Percentiles rank a stretch among this genome's conserved stretches.
These are phyloP conservation scores for Cordilura impudica DNA, from an alignment of 2,888 invertebrate genomes.

Conservation along the genomic window DNA sequence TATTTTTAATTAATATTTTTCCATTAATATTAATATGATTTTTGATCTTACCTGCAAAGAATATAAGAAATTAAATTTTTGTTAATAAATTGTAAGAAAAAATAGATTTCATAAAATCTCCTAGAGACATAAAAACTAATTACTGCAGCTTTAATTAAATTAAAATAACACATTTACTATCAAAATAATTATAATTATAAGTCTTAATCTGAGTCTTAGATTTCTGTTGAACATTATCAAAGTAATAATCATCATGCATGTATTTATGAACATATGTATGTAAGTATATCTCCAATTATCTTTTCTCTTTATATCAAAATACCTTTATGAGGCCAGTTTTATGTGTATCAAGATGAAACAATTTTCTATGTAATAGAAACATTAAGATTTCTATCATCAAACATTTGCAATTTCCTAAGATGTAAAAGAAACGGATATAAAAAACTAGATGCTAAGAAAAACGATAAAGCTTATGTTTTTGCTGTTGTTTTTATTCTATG, in stretches of 20 bases:
- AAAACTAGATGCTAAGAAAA: not conserved
- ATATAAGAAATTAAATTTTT: not conserved
- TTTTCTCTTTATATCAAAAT: not conserved
- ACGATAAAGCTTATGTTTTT: not conserved
- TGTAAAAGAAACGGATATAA: not conserved
- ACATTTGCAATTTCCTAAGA: not conserved
- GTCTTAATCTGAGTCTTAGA: constrained; percentile 27
- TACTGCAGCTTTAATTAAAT: constrained; percentile 49
- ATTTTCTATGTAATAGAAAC: not conserved
- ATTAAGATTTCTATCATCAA: not conserved
- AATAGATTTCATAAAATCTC: not conserved
- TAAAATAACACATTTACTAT: constrained; percentile 41
- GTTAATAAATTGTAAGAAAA: not conserved
- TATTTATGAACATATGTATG: too few species aligned
- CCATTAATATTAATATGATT: not conserved
- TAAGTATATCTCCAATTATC: too few species aligned
- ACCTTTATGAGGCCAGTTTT: not conserved
- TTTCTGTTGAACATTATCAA: constrained; percentile 17
- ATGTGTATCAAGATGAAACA: not conserved
- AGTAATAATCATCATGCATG: constrained; percentile 22
- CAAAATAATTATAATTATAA: constrained; percentile 51
- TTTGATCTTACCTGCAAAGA: not conserved
- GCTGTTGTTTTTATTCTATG: not conserved
- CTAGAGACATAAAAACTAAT: not conserved
- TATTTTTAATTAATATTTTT: too few species aligned